Evolutionary conservation across 2,888 invertebrate species (phyloP).

Genomic region (Caenorhabditis doughertyi): DNA sequence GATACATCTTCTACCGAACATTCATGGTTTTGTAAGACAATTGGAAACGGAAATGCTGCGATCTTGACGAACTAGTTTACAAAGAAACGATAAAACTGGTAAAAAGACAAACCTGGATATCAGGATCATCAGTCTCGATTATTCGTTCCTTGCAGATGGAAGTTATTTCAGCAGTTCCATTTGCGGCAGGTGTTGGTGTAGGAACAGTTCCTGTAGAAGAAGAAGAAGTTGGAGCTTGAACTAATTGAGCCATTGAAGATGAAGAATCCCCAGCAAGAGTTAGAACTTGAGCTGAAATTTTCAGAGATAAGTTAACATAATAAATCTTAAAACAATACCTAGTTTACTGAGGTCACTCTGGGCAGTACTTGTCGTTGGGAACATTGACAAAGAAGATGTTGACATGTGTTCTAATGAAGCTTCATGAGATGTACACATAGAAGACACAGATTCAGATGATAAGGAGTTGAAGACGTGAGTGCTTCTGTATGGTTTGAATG

Average conservation of each 20-base stretch:
- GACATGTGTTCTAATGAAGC: constrained; percentile 49
- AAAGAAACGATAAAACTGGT: not conserved
- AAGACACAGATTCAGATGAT: constrained; percentile 54
- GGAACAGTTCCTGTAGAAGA: not conserved
- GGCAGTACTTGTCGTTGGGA: constrained; percentile 36
- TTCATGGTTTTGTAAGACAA: not conserved
- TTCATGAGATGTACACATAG: constrained; percentile 44
- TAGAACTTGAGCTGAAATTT: constrained; percentile 41
- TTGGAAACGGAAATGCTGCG: not conserved
- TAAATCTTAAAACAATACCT: constrained; percentile 3
- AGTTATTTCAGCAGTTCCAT: constrained; percentile 3
- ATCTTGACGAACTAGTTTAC: not conserved
- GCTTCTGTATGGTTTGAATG: constrained; percentile 59
- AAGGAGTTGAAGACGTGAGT: constrained; percentile 44
- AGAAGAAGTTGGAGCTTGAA: not conserved
- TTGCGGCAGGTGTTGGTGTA: not conserved
- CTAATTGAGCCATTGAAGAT: not conserved
- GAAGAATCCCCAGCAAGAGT: constrained; percentile 25
- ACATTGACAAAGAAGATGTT: constrained; percentile 25
- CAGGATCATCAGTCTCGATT: constrained; percentile 61
- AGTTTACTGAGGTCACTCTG: constrained; percentile 37
- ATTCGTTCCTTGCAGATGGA: constrained; percentile 35
- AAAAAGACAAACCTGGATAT: constrained; percentile 55
- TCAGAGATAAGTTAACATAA: not conserved
- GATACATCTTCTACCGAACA: not conserved